Evolutionary conservation across 2,888 invertebrate species (phyloP), one percentile per base, ranked within the genome.

Genomic region (Brachylomia viminalis): DNA sequence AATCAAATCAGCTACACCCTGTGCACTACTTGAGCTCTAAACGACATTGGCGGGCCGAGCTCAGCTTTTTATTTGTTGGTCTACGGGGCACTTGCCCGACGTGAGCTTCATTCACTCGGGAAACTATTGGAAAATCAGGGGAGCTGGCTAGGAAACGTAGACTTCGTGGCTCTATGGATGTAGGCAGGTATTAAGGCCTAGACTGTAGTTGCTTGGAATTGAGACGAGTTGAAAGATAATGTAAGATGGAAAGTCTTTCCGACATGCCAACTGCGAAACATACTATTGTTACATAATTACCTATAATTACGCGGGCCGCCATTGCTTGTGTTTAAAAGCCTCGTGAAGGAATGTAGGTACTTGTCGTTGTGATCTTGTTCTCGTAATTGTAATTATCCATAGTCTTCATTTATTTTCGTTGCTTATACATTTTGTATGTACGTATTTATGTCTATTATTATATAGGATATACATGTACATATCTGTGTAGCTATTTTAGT

Each of bases 61-160:
- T 94, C 93, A 94, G 94, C 94, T 92, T 94, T 94, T 94, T 95
- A 93, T 93, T 94, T 92, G 91, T 90, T 90, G 89, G 90, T 92
- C 91, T 80, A 77, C 68, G 73, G 81, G 69, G 58, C 79, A 89
- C 91, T 90, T 83, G 79, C 66, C 8, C 67, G 68, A 71, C 84
- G 75, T 73, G 81, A 38, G 59, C 77, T 72, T 66, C 62, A 66
- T 72, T 73, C 75, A 58, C 58, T 72, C 30, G 52, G 58, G 66
- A 72, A 83, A 72, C 79, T 84, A 71, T 77, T 38, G 82, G 77
- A 61, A 82, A 86, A 84, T 84, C 77, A 77, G 65, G 56, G 74
- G 27, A 52, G 54, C 47, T 42, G 61, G 72, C 56, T 30, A 54
- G 61, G 20, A 52, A 45, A 7, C 23, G 23, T 7, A 20, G 49